These are phyloP conservation scores for Arctocebus calabarensis DNA, from an alignment of 2,797 vertebrate species.

Conservation along the genomic window DNA sequence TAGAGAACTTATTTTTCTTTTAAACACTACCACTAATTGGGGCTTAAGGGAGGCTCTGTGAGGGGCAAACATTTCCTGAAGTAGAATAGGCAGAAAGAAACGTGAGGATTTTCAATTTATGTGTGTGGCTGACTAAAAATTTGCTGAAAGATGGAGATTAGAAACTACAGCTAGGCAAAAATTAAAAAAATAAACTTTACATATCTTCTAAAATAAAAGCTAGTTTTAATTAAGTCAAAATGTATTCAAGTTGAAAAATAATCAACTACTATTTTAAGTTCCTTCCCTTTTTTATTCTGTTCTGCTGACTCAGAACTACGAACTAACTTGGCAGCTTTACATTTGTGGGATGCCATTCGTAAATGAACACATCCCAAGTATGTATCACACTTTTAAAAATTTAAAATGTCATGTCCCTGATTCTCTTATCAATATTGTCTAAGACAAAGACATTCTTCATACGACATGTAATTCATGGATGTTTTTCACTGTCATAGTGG, in stretches of 20 bases:
- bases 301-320: slow-evolving; percentile 57
- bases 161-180: slow-evolving; percentile 54
- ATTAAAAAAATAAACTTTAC: slow-evolving; percentile 74
- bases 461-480: background rate
- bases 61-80: slow-evolving; percentile 68
- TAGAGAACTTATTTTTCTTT: slow-evolving; percentile 75
- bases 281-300: slow-evolving; percentile 16
- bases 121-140: slow-evolving; percentile 62
- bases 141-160: slow-evolving; percentile 65
- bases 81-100: slow-evolving; percentile 62
- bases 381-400: background rate
- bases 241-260: slow-evolving; percentile 56
- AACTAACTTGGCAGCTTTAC: background rate
- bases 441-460: background rate
- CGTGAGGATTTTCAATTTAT: slow-evolving; percentile 69
- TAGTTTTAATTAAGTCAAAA: slow-evolving; percentile 59
- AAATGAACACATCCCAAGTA: background rate
- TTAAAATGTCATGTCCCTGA: background rate
- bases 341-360: background rate
- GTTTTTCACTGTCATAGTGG: background rate
- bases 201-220: slow-evolving; percentile 69
- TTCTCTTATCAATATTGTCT: background rate
- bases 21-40: slow-evolving; percentile 77
- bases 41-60: slow-evolving; percentile 56
- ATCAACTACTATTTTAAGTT: slow-evolving; percentile 44